Conservation (phyloP, 2,797 vertebrate species). For the Aselliscus stoliczkanus region DNA sequence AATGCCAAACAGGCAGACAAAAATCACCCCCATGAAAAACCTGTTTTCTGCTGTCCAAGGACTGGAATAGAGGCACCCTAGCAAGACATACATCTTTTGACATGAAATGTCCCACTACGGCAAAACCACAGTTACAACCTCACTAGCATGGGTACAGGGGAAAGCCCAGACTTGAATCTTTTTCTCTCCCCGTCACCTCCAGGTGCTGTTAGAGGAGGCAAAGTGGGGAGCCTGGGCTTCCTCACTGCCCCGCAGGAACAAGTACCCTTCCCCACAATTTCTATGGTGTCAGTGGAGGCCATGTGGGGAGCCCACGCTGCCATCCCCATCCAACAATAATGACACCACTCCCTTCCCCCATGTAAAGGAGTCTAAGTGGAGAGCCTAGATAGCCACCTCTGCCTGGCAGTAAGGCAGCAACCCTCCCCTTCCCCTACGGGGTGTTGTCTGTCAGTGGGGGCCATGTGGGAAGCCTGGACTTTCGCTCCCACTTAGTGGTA, state of each 20-base stretch:
- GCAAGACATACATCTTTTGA: not conserved
- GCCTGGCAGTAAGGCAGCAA: not conserved
- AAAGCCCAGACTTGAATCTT: not conserved
- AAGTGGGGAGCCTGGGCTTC: not conserved
- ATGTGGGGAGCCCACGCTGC: not conserved
- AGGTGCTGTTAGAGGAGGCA: not conserved
- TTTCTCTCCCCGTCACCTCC: not conserved
- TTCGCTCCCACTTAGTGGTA: not conserved
- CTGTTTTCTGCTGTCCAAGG: not conserved
- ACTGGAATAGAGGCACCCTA: too few relatives aligned
- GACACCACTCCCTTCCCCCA: not conserved
- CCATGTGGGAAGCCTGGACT: not conserved
- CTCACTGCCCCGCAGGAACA: not conserved
- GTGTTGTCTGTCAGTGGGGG: too few relatives aligned
- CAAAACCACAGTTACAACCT: not conserved
- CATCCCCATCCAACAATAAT: not conserved
- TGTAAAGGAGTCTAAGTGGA: not conserved
- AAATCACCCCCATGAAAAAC: not conserved
- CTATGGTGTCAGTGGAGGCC: not conserved
- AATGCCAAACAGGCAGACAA: not conserved
- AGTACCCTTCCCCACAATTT: not conserved
- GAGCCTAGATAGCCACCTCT: not conserved
- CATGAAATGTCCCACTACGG: not conserved
- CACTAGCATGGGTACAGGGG: too few relatives aligned
- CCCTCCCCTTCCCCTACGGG: not conserved